These are phyloP conservation scores for Vidua chalybeata DNA, from an alignment of 2,113 vertebrate genomes.

Conservation along the genomic window DNA sequence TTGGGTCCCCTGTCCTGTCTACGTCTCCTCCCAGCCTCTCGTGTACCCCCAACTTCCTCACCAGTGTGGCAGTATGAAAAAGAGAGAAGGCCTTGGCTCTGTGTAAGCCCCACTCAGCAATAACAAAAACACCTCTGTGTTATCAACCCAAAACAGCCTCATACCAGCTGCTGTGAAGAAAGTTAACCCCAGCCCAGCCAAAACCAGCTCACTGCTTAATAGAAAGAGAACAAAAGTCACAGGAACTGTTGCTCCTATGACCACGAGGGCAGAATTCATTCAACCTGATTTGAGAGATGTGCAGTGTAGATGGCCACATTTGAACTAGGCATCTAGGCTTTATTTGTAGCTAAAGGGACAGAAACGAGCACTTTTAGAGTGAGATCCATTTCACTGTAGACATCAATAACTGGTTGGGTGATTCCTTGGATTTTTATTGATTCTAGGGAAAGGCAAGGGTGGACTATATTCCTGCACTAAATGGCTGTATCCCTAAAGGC, in stretches of 20 bases:
- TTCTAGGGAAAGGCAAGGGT: not conserved
- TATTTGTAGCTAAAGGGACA: not conserved
- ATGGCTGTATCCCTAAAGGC: not conserved
- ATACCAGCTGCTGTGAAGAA: not conserved
- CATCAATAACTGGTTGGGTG: not conserved
- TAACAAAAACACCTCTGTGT: rapidly evolving
- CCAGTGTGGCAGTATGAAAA: rapidly evolving
- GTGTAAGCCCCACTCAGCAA: not conserved
- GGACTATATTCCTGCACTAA: not conserved
- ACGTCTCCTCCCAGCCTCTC: rapidly evolving
- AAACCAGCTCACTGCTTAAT: not conserved
- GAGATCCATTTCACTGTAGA: not conserved
- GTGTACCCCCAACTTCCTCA: rapidly evolving
- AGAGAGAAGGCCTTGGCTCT: not conserved
- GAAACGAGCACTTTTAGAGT: not conserved
- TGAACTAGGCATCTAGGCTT: not conserved
- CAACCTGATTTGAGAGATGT: not conserved
- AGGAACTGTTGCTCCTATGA: not conserved
- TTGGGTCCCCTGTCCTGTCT: not conserved
- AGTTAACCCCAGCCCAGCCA: not conserved
- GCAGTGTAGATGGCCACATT: not conserved
- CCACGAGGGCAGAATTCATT: not conserved
- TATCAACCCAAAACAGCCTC: not conserved
- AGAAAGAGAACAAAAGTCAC: not conserved
- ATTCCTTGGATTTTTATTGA: not conserved